Evolutionary conservation across 2,797 vertebrate genomes (phyloP).

Genomic region (Percopsis omiscomaycus): DNA sequence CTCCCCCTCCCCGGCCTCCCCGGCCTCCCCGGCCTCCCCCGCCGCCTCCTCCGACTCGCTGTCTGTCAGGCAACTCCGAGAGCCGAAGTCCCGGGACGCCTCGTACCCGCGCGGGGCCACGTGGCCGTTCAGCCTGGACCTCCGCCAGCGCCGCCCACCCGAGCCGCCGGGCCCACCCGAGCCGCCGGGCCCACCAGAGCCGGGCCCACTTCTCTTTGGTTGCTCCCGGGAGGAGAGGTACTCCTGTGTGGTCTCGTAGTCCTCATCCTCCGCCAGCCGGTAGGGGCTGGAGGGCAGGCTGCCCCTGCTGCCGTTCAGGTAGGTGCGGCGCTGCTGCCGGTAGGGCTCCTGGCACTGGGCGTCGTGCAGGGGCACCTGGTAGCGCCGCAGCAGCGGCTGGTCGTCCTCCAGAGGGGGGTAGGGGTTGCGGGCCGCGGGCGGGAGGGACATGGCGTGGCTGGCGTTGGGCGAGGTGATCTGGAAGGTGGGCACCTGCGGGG

Average conservation of each 20-base stretch:
- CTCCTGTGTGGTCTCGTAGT: constrained; percentile 97
- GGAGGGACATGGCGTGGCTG: constrained; percentile 90
- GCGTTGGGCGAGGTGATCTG: constrained; percentile 97
- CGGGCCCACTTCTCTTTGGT: constrained; percentile 93
- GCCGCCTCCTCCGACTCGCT: constrained; percentile 87
- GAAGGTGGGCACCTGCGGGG: constrained; percentile 94
- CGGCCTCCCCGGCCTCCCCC: constrained; percentile 56
- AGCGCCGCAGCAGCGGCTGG: constrained; percentile 88
- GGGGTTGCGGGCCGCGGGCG: constrained; percentile 86
- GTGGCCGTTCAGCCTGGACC: constrained; percentile 93
- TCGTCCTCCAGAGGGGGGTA: constrained; percentile 89
- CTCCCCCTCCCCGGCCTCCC: constrained; percentile 87
- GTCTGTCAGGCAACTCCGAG: constrained; percentile 90
- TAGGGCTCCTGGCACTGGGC: constrained; percentile 88
- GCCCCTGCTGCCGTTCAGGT: constrained; percentile 91
- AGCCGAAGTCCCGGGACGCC: constrained; percentile 90
- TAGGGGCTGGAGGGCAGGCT: constrained; percentile 94
- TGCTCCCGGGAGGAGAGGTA: constrained; percentile 89
- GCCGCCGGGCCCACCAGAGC: constrained; percentile 66
- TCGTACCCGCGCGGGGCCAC: constrained; percentile 89
- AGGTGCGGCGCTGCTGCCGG: constrained; percentile 88
- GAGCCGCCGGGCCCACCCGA: constrained; percentile 79
- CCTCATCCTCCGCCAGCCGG: constrained; percentile 91
- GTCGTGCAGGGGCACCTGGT: constrained; percentile 87
- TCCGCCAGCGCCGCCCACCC: constrained; percentile 85